These are phyloP conservation scores for Bombus superbus DNA, from an alignment of 1,140 invertebrate genomes.

Conservation along the genomic window DNA sequence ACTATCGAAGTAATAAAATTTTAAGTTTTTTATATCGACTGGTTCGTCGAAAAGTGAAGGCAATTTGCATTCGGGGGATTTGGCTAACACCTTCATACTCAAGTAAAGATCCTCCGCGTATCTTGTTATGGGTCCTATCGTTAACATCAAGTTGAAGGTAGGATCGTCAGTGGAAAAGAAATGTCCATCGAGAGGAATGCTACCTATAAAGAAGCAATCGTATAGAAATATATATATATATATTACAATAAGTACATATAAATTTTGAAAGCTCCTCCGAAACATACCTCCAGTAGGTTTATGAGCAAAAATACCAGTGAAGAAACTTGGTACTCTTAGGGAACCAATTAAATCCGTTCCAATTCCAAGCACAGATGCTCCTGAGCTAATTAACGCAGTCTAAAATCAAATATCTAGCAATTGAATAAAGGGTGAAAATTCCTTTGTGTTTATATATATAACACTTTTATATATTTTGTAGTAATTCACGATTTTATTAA, in stretches of 20 bases:
- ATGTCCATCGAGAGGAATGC: constrained; percentile 84
- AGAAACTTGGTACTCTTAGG: constrained; percentile 92
- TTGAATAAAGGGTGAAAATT: neutral
- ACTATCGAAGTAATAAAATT: constrained; percentile 86
- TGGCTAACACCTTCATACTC: constrained; percentile 84
- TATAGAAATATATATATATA: neutral
- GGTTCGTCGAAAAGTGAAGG: constrained; percentile 81
- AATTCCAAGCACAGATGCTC: constrained; percentile 90
- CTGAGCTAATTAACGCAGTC: constrained; percentile 87
- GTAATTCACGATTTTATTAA: neutral
- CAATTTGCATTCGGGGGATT: constrained; percentile 70
- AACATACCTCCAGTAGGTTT: constrained; percentile 89
- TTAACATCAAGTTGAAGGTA: constrained; percentile 78
- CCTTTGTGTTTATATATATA: neutral
- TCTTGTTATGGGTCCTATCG: constrained; percentile 91
- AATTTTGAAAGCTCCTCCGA: neutral
- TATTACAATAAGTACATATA: no score
- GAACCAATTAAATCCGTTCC: constrained; percentile 95
- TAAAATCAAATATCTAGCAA: constrained; percentile 70
- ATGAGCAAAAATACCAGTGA: constrained; percentile 94
- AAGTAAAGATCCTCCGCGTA: constrained; percentile 89
- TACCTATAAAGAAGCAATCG: constrained; percentile 71
- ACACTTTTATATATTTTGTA: neutral
- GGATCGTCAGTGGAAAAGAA: constrained; percentile 83
- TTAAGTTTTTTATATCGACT: constrained; percentile 85